Evolutionary conservation across 1,140 invertebrate species (phyloP), one percentile per base, ranked within the genome.

Genomic region (Solenopsis invicta): DNA sequence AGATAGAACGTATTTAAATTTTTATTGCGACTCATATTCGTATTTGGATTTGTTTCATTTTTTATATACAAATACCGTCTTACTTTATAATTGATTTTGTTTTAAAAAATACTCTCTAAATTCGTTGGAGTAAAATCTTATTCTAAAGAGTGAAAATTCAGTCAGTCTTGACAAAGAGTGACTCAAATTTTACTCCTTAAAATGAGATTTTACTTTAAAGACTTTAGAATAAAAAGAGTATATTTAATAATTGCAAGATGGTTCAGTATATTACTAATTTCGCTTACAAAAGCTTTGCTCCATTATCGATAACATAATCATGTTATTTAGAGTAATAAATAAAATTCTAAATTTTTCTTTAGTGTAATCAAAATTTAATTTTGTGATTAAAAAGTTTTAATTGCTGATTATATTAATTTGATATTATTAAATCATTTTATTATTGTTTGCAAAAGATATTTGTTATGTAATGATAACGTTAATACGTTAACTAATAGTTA

Each of bases 311-410:
- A 56, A 12, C 2, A 8, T 37, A 66, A 66, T 21, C 16, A n/a
- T 74, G n/a, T 59, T 5, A 74, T 24, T 72, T 69, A 45, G 8
- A 13, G 24, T 16, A 71, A 56, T 56, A 41, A 75, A 6, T 52
- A 29, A 29, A 29, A 29, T 29, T 29, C 29, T 29, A 29, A 29
- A 29, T 29, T 29, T 29, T 29, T 29, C 29, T 29, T 75, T 5
- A n/a, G 54, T 34, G 1, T 69, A 24, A 69, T 48, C 16, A 24
- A 18, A 52, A 54, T n/a, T 54, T 1, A 52, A 74, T 4, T n/a
- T n/a, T 66, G 4, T 66, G 13, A 66, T 21, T 21, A 41, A n/a
- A 41, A 12, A 12, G 1, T 66, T 66, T n/a, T 41, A 24, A 64
- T 1, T 64, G 16, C 1, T 64, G 0, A 0, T 71, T 29, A 48